Evolutionary conservation across 2,113 vertebrate genomes (phyloP).

Genomic region (Albula glossodonta): DNA sequence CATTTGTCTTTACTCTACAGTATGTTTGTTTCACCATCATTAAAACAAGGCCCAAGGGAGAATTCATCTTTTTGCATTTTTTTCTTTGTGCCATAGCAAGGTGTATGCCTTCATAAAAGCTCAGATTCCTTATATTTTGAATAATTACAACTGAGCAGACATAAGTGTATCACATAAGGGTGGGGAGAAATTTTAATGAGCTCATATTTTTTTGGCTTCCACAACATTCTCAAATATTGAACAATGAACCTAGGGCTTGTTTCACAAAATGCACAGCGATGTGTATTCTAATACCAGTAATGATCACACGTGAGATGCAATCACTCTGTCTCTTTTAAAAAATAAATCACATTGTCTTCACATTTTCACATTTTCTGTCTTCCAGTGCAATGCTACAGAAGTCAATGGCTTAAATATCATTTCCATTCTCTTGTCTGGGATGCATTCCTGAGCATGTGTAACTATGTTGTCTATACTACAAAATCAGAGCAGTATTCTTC

Average conservation of each 20-base stretch:
- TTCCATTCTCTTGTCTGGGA: too few species aligned
- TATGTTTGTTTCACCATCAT: slow-evolving; percentile 9
- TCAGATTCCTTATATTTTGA: not conserved
- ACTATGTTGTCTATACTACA: too few species aligned
- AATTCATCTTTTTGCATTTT: not conserved
- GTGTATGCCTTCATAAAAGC: not conserved
- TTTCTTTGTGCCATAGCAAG: not conserved
- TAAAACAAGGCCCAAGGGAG: not conserved
- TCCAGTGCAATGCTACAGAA: too few species aligned
- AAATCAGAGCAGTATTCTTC: too few species aligned
- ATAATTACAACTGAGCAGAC: slow-evolving; percentile 1
- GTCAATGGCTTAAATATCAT: too few species aligned
- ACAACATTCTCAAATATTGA: not conserved
- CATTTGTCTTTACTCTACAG: not conserved
- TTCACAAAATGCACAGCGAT: too few species aligned
- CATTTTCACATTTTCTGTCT: too few species aligned
- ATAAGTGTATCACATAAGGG: not conserved
- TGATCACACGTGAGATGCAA: too few species aligned
- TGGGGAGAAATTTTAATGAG: slow-evolving; percentile 7
- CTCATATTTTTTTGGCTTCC: not conserved
- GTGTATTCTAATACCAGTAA: too few species aligned
- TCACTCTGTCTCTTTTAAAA: too few species aligned
- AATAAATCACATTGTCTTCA: too few species aligned
- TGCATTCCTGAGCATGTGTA: too few species aligned
- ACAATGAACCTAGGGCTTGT: not conserved